These are phyloP conservation scores for Xiphophorus hellerii DNA, from an alignment of 2,113 vertebrate genomes.

Conservation along the genomic window DNA sequence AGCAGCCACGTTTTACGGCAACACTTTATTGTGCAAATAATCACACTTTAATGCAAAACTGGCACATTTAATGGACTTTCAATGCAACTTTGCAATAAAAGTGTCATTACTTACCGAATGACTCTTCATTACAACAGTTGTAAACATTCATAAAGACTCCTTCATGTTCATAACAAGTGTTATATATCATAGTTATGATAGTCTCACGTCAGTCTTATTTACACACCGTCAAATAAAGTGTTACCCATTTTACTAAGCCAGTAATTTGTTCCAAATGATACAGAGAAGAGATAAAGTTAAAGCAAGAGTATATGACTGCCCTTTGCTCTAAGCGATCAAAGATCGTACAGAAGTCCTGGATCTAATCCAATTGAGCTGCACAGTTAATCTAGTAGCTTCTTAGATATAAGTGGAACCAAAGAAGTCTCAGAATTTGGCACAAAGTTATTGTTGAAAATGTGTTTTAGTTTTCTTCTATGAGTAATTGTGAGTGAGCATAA, in stretches of 20 bases:
- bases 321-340: constrained; percentile 26
- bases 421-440: constrained; percentile 19
- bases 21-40: too few relatives aligned
- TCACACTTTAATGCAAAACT: too few relatives aligned
- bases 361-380: constrained; percentile 14
- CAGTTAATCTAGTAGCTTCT: background rate
- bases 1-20: background rate
- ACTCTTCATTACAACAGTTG: too few relatives aligned
- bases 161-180: too few relatives aligned
- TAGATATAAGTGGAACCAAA: constrained; percentile 28
- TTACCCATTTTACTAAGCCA: too few relatives aligned
- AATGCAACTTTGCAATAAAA: too few relatives aligned
- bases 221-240: too few relatives aligned
- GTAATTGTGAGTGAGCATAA: background rate
- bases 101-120: too few relatives aligned
- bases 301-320: constrained; percentile 27
- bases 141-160: too few relatives aligned
- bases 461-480: constrained; percentile 11
- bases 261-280: constrained; percentile 30
- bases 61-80: too few relatives aligned
- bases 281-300: constrained; percentile 14
- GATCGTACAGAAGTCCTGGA: constrained; percentile 30
- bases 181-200: too few relatives aligned
- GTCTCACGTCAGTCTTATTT: too few relatives aligned
- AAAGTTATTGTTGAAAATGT: background rate